Evolutionary conservation across 2,113 vertebrate species (phyloP).

Genomic region (Lynx canadensis): DNA sequence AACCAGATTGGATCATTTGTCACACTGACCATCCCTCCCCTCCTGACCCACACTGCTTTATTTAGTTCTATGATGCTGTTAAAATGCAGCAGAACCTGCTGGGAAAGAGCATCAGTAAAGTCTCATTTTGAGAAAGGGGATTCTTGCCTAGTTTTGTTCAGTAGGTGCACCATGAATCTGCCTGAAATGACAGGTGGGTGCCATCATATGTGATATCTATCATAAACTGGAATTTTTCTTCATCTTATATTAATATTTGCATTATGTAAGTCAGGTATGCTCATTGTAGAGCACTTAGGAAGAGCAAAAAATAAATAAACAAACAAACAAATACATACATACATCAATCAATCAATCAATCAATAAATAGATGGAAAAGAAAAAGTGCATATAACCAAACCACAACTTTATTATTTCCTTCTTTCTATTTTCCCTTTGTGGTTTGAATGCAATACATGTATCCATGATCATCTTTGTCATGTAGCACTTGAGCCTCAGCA

Average conservation of each 20-base stretch:
- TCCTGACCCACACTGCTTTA: background rate
- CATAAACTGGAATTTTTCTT: background rate
- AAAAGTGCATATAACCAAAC: background rate
- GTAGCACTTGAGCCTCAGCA: background rate
- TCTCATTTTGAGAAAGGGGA: background rate
- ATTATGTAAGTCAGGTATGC: background rate
- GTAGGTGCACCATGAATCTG: background rate
- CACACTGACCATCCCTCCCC: background rate
- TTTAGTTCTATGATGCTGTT: background rate
- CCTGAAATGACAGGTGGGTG: background rate
- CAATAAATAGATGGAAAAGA: background rate
- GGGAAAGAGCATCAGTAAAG: background rate
- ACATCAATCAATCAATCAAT: no score
- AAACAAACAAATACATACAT: no score
- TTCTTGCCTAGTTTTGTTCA: background rate
- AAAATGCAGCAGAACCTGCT: background rate
- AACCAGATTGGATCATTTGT: conserved; percentile 1
- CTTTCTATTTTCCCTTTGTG: background rate
- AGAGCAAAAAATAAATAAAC: background rate
- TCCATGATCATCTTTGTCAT: background rate
- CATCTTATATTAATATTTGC: background rate
- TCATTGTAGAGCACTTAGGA: background rate
- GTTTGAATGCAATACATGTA: background rate
- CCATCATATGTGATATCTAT: background rate
- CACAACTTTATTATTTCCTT: background rate